Evolutionary conservation across 1,140 invertebrate species (phyloP).

Genomic region (Goniozus legneri): DNA sequence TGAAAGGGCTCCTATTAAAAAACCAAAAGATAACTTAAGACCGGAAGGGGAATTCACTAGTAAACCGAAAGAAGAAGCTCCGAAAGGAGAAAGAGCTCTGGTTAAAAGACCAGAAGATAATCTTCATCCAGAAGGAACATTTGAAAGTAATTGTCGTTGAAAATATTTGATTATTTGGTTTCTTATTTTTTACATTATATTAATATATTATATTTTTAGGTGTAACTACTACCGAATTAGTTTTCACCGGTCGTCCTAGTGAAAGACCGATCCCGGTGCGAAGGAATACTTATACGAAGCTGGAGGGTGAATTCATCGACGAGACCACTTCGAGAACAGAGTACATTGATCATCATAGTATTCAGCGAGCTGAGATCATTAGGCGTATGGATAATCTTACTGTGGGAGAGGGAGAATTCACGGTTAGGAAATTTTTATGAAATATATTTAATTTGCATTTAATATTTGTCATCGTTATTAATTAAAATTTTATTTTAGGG

Average conservation of each 20-base stretch:
- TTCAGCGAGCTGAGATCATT: conserved; percentile 58
- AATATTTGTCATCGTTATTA: too few relatives aligned
- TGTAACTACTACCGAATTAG: conserved; percentile 62
- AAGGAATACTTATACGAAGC: conserved; percentile 78
- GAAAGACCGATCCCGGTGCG: conserved; percentile 67
- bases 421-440: too few relatives aligned
- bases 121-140: conserved; percentile 55
- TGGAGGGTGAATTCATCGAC: conserved; percentile 68
- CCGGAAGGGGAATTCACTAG: conserved; percentile 58
- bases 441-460: too few relatives aligned
- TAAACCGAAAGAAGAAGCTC: conserved; percentile 43
- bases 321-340: conserved; percentile 66
- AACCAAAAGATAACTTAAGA: conserved; percentile 44
- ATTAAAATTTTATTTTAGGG: conserved; percentile 39
- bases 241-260: conserved; percentile 63
- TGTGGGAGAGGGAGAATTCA: conserved; percentile 59
- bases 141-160: too few relatives aligned
- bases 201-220: too few relatives aligned
- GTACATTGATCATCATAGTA: conserved; percentile 61
- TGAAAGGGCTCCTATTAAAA: conserved; percentile 48
- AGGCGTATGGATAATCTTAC: conserved; percentile 63
- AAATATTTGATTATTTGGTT: too few relatives aligned
- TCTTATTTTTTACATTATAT: too few relatives aligned
- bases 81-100: conserved; percentile 49
- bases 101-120: conserved; percentile 57